Evolutionary conservation across 2,113 vertebrate species (phyloP), one percentile per base, ranked within the genome.

Genomic region (Trogon melanurus): DNA sequence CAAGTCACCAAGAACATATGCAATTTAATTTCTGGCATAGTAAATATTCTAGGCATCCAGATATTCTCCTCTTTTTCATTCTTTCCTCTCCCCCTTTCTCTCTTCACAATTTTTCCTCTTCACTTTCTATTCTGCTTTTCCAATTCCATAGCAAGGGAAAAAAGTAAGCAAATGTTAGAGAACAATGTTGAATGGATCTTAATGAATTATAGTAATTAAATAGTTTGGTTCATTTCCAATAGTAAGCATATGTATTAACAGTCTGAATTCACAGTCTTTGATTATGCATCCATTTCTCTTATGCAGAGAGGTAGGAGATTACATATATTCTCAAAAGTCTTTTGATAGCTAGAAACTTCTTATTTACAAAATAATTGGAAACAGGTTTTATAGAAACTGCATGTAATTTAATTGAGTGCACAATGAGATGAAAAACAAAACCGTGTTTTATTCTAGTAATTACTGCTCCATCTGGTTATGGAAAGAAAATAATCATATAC

Each of bases 281-380:
- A 45, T 54, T 75, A 50, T 45, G 18, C n/a, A 74, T 41, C 26
- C 19, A 34, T 80, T 91, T 81, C 36, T 94, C 41, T 81, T 32
- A 17, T 44, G 61, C n/a, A 72, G 41, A 66, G 6, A 11, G 38
- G n/a, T 79, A 45, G 27, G 44, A 14, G 23, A 11, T 76, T 16
- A 41, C 41, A 50, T 65, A 26, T 41, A 57, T 89, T 91, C 89
- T 65, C 86, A 25, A 47, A 87, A 85, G 64, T 44, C 21, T 81
- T 89, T 84, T 85, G 51, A 75, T 56, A 92, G 23, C 64, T 50
- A 75, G 22, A 85, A 79, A 60, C 5, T 38, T 75, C 48, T 91
- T 44, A 72, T 88, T 82, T 88, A 57, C 79, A 85, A 89, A 91
- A 75, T 69, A 91, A 91, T 17, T 38, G 6, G 36, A 93, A 91